Evolutionary conservation across 2,797 vertebrate genomes (phyloP).

Genomic region (Brachyalestes nurse): DNA sequence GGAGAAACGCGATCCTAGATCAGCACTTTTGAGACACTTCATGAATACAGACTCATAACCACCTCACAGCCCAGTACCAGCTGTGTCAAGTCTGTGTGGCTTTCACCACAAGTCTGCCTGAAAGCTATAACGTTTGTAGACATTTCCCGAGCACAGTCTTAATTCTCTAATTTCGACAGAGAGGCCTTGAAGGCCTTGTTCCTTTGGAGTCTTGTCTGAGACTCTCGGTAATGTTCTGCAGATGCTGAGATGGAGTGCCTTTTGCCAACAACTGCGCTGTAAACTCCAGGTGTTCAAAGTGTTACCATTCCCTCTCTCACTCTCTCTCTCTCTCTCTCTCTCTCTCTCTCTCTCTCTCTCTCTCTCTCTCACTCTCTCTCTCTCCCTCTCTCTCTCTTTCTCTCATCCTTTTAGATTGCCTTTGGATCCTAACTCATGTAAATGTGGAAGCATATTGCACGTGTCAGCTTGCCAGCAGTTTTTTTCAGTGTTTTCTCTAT

Average conservation of each 20-base stretch:
- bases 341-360: neutral
- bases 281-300: slow-evolving; percentile 43
- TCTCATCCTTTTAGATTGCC: neutral
- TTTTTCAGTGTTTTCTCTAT: neutral
- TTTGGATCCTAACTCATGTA: neutral
- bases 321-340: neutral
- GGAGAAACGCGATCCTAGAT: slow-evolving; percentile 42
- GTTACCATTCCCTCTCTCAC: slow-evolving; percentile 7
- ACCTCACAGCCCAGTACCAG: slow-evolving; percentile 49
- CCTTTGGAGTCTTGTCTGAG: slow-evolving; percentile 28
- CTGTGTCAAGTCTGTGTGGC: slow-evolving; percentile 57
- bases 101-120: slow-evolving; percentile 49
- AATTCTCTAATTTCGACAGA: slow-evolving; percentile 43
- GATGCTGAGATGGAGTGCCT: slow-evolving; percentile 31
- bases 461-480: neutral
- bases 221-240: slow-evolving; percentile 39
- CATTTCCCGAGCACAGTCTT: slow-evolving; percentile 41
- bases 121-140: slow-evolving; percentile 51
- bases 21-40: slow-evolving; percentile 40
- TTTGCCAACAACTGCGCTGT: slow-evolving; percentile 34
- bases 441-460: neutral
- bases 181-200: slow-evolving; percentile 39
- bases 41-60: slow-evolving; percentile 44
- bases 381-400: neutral
- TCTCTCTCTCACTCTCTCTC: neutral